Evolutionary conservation across 2,113 vertebrate genomes (phyloP), one percentile per base, ranked within the genome.

Genomic region (Triplophysa tibetana): DNA sequence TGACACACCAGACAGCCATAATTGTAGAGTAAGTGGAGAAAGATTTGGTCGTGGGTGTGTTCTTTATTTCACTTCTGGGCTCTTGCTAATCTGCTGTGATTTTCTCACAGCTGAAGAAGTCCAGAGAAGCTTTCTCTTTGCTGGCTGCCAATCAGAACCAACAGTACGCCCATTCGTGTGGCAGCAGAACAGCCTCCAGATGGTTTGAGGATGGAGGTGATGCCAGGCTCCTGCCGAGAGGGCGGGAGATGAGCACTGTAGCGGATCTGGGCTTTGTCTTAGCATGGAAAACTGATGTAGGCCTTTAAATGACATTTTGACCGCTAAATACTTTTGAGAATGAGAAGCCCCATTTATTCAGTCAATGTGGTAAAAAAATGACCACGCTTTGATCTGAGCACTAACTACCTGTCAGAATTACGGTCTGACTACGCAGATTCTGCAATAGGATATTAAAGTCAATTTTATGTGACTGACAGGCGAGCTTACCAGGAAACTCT

Each of bases 141-240:
- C 54, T 79, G 65, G 48, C 50, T 75, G 82, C 76, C 84, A 84
- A 84, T 80, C 83, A 82, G 70, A 79, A 8, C n/a, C 54, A 58
- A 23, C 14, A 58, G 60, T 45, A 50, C 33, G 61, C 75, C 50
- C 11, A 19, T 74, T 81, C 24, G 48, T 26, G 67, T 43, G 66
- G 73, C 79, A 58, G 77, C 68, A 48, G 79, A 80, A 85, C 78
- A 87, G 62, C 70, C 65, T 86, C 58, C 87, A 90, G 88, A 89
- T 90, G 87, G 82, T 84, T 83, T 56, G 62, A 48, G 74, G 79
- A 68, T 13, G 29, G 70, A 62, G 19, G 19, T 45, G 61, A 67
- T 83, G 78, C 82, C 80, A 79, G 43, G 54, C 56, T 79, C 50
- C 58, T 54, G n/a, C 58, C 29, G 48, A 81, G 75, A 63, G 82